phyloP scores from a whole-genome alignment of 2,113 vertebrate species.

The Toxotes jaculatrix region DNA sequence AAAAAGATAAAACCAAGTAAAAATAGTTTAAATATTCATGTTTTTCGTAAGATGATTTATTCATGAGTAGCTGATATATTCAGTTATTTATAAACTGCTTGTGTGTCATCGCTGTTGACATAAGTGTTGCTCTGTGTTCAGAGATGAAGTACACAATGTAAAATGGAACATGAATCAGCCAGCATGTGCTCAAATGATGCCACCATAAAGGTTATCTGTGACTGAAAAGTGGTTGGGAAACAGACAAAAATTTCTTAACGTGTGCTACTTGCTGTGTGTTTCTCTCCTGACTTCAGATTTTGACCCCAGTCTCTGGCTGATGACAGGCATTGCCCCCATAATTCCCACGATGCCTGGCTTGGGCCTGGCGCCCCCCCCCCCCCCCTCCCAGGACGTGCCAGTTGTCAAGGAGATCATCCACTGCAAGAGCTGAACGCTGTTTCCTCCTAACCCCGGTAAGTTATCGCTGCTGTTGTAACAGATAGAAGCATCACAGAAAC shows the following conservation, averaged over 20 bases:
- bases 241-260: slow-evolving; percentile 19
- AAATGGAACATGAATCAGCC: slow-evolving; percentile 51
- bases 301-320: slow-evolving; percentile 88
- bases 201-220: slow-evolving; percentile 36
- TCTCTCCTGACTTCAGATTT: slow-evolving; percentile 81
- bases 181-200: slow-evolving; percentile 32
- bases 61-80: slow-evolving; percentile 61
- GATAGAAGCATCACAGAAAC: slow-evolving; percentile 19
- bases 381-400: slow-evolving; percentile 87
- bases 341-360: slow-evolving; percentile 90
- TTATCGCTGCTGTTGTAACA: neutral
- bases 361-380: slow-evolving; percentile 85
- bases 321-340: slow-evolving; percentile 88
- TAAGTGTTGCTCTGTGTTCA: slow-evolving; percentile 57
- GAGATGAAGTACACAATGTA: slow-evolving; percentile 45
- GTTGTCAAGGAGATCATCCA: slow-evolving; percentile 91
- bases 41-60: slow-evolving; percentile 69
- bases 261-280: slow-evolving; percentile 1
- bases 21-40: slow-evolving; percentile 72
- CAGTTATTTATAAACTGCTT: slow-evolving; percentile 69
- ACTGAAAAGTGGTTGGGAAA: slow-evolving; percentile 12
- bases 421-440: slow-evolving; percentile 90
- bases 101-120: slow-evolving; percentile 66
- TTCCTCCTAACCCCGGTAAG: slow-evolving; percentile 89
- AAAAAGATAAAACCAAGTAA: slow-evolving; percentile 39